A percentile compares a stretch with the other conserved stretches of the same genome.
Conservation (phyloP, 2,888 invertebrate genomes). For the Drosophila neotestacea region DNA sequence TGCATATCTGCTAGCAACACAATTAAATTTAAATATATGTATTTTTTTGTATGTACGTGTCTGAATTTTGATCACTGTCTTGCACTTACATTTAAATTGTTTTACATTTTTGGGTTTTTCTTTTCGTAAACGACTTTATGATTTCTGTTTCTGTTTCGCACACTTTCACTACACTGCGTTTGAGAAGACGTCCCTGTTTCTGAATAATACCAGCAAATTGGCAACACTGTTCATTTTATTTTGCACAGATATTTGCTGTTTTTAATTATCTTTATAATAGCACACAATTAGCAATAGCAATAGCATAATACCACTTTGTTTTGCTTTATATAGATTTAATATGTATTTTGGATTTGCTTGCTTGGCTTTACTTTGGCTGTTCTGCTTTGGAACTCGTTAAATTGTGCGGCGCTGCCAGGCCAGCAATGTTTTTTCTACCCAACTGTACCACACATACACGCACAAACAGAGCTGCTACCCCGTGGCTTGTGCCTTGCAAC, state of each 20-base stretch:
- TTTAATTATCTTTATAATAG: conserved; percentile 13
- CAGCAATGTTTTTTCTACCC: conserved; percentile 74
- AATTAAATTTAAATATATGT: conserved; percentile 1
- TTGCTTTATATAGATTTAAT: conserved; percentile 17
- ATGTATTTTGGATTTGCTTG: conserved; percentile 6
- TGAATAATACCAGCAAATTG: conserved; percentile 51
- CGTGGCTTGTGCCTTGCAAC: conserved; percentile 58
- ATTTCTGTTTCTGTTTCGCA: conserved; percentile 35
- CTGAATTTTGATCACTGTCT: conserved; percentile 10
- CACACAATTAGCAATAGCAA: conserved; percentile 16
- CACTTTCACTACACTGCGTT: conserved; percentile 70
- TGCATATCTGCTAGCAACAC: conserved; percentile 12
- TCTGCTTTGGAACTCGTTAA: conserved; percentile 37
- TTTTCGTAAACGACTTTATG: conserved; percentile 44
- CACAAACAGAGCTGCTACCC: conserved; percentile 62
- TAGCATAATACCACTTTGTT: conserved; percentile 34
- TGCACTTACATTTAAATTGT: conserved; percentile 52
- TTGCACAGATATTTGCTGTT: conserved; percentile 34
- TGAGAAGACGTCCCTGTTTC: conserved; percentile 62
- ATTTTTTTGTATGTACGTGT: conserved; percentile 3
- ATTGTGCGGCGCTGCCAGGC: conserved; percentile 61
- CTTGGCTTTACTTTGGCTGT: conserved; percentile 27
- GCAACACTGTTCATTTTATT: conserved; percentile 50
- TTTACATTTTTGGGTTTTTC: conserved; percentile 49
- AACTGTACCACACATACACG: conserved; percentile 75